These are phyloP conservation scores for Pongo abelii DNA, from an alignment of 2,113 vertebrate genomes.

Conservation along the genomic window DNA sequence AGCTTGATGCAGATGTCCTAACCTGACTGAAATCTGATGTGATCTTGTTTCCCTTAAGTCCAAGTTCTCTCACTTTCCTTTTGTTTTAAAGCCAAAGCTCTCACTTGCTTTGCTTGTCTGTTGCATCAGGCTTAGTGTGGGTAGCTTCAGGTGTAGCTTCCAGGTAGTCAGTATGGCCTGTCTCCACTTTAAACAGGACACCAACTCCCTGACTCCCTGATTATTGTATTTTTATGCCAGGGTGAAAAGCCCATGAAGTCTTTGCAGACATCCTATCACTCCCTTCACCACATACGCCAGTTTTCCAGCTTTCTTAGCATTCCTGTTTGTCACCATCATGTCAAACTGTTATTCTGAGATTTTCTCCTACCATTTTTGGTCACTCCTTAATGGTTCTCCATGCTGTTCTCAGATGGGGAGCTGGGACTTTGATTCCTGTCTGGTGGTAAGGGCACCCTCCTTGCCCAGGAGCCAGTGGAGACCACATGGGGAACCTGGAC, in stretches of 20 bases:
- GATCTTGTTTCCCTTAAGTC: not conserved
- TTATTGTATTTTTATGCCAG: not conserved
- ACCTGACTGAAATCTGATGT: not conserved
- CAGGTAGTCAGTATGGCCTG: not conserved
- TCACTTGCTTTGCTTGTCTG: not conserved
- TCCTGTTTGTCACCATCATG: not conserved
- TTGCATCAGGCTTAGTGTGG: accelerated
- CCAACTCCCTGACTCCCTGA: not conserved
- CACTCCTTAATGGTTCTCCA: not conserved
- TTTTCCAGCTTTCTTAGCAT: not conserved
- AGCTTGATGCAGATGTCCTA: not conserved
- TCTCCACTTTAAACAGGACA: not conserved
- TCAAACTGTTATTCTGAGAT: not conserved
- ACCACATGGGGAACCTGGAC: not conserved
- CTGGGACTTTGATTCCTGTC: not conserved
- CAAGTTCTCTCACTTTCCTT: not conserved
- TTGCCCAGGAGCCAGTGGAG: not conserved
- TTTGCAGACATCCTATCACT: not conserved
- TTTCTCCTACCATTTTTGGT: not conserved
- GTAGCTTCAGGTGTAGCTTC: not conserved
- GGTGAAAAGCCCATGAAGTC: not conserved
- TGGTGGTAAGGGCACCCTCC: not conserved
- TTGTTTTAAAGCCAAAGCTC: not conserved
- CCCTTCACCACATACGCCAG: not conserved
- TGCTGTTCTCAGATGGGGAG: not conserved